These are phyloP conservation scores for Acanthurus lineatus DNA, from an alignment of 2,797 vertebrate genomes.

Conservation along the genomic window DNA sequence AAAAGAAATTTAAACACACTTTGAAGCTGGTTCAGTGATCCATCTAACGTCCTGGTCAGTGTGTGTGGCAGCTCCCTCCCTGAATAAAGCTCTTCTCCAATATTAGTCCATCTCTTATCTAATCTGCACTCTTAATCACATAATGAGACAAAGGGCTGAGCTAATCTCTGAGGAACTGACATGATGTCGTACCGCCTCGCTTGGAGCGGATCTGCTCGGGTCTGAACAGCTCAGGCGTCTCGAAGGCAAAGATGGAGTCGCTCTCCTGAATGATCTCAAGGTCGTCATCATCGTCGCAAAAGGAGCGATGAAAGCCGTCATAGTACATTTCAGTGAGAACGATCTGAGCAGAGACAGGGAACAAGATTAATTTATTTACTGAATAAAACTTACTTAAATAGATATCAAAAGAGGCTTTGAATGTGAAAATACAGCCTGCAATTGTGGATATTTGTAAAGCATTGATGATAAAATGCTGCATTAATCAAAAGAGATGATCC, in stretches of 20 bases:
- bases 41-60: neutral
- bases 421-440: neutral
- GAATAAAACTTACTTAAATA: neutral
- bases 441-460: neutral
- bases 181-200: conserved; percentile 84
- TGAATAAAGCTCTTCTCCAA: conserved; percentile 5
- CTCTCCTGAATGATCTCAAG: conserved; percentile 97
- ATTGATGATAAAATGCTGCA: neutral
- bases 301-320: conserved; percentile 98
- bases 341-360: conserved; percentile 83
- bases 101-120: conserved; percentile 42
- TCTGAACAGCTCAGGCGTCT: conserved; percentile 96
- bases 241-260: conserved; percentile 98
- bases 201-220: conserved; percentile 95
- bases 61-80: conserved; percentile 21
- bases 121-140: conserved; percentile 24
- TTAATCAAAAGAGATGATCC: neutral
- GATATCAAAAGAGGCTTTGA: neutral
- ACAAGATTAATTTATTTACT: neutral
- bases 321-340: conserved; percentile 99
- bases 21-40: neutral
- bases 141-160: conserved; percentile 32
- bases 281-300: conserved; percentile 96
- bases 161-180: conserved; percentile 38
- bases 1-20: too few species aligned